Conservation (phyloP, 2,797 vertebrate species). For the Melanitta fusca region DNA sequence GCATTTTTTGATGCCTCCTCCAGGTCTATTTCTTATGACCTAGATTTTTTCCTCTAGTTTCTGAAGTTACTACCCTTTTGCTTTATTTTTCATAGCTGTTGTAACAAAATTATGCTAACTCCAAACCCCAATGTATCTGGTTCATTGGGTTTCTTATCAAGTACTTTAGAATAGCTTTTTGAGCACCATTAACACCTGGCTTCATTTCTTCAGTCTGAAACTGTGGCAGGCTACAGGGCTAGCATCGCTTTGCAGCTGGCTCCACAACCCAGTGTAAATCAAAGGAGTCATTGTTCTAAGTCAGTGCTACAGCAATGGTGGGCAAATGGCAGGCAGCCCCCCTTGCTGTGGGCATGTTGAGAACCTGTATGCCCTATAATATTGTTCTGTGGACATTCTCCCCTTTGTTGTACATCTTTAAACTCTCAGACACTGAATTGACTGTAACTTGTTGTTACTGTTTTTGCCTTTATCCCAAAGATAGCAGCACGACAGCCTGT, state of each 20-base stretch:
- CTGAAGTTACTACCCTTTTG: not conserved
- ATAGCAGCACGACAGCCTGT: not conserved
- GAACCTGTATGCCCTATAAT: rapidly evolving
- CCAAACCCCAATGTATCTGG: rapidly evolving
- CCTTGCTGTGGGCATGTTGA: not conserved
- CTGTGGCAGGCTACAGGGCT: not conserved
- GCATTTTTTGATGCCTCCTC: not conserved
- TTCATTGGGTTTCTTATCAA: not conserved
- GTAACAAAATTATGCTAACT: not conserved
- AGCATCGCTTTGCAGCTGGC: not conserved
- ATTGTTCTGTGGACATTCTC: not conserved
- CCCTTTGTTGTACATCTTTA: not conserved
- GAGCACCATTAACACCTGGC: not conserved
- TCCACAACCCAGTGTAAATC: not conserved
- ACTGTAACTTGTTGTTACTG: not conserved
- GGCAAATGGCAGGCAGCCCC: not conserved
- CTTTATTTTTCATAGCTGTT: not conserved
- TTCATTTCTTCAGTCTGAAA: not conserved
- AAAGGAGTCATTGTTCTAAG: not conserved
- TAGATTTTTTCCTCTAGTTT: not conserved
- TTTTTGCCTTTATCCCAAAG: not conserved
- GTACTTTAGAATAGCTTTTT: not conserved
- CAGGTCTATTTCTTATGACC: not conserved
- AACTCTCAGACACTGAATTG: not conserved
- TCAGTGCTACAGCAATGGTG: not conserved